phyloP scores from a whole-genome alignment of 2,113 vertebrate species.

The Leptobrachium leishanense region DNA sequence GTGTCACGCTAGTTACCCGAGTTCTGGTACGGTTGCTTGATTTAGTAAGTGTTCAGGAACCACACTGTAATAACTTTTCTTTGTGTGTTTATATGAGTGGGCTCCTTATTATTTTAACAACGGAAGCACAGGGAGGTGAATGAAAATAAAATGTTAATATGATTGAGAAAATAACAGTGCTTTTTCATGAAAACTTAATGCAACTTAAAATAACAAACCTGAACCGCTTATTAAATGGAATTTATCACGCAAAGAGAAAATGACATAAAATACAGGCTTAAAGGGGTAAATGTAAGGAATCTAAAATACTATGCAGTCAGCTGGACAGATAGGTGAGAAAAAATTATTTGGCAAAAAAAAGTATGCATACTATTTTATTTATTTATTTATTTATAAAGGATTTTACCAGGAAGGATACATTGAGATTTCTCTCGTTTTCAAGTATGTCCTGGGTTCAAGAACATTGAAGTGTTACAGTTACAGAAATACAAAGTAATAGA shows the following conservation, averaged over 20 bases:
- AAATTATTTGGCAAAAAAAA: no score
- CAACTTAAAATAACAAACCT: not conserved
- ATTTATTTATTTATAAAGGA: no score
- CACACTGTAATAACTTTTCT: slow-evolving; percentile 1
- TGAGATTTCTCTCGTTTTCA: no score
- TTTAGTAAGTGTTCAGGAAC: slow-evolving; percentile 36
- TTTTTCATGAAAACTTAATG: not conserved
- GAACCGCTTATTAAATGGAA: not conserved
- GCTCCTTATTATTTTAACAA: slow-evolving; percentile 39
- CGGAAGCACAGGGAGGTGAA: slow-evolving; percentile 21
- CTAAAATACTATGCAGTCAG: no score
- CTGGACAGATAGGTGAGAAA: no score
- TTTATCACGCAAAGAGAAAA: not conserved
- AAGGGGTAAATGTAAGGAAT: no score
- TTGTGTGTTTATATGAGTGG: slow-evolving; percentile 31
- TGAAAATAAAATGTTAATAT: slow-evolving; percentile 42
- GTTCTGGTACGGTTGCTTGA: slow-evolving; percentile 57
- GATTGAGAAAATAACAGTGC: not conserved
- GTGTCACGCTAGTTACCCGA: slow-evolving; percentile 59
- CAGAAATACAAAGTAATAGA: no score
- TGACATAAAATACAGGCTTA: no score
- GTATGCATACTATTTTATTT: no score
- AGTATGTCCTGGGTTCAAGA: no score
- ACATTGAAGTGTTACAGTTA: no score
- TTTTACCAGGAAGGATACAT: no score